phyloP scores from a whole-genome alignment of 2,888 invertebrate genomes.

The Merodon equestris region DNA sequence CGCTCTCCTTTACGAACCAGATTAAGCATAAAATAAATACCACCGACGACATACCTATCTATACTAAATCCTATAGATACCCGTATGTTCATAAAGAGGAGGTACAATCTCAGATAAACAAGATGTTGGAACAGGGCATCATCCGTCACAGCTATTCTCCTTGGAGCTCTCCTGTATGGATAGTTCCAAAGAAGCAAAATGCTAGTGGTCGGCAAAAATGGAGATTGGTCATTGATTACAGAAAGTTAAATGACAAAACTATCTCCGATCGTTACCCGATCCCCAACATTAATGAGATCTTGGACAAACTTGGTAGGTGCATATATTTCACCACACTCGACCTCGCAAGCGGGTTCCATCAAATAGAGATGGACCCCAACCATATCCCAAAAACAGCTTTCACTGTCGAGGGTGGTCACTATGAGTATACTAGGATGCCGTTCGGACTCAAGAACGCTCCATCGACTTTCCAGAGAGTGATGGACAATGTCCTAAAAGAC shows the following conservation, averaged over 20 bases:
- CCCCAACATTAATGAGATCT: slow-evolving; percentile 26
- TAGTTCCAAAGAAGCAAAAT: slow-evolving; percentile 34
- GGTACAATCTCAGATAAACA: slow-evolving; percentile 6
- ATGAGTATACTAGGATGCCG: slow-evolving; percentile 18
- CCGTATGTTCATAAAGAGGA: no score
- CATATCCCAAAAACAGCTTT: slow-evolving; percentile 27
- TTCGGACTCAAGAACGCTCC: slow-evolving; percentile 21
- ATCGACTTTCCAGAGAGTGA: slow-evolving; percentile 14
- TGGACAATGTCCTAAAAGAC: slow-evolving; percentile 28
- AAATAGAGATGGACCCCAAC: slow-evolving; percentile 27
- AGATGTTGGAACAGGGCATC: slow-evolving; percentile 18
- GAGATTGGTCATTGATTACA: slow-evolving; percentile 29
- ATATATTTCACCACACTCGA: slow-evolving; percentile 24
- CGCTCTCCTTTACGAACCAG: no score
- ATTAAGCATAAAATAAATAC: no score
- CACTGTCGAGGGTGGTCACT: slow-evolving; percentile 16
- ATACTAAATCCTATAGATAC: no score
- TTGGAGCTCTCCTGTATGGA: slow-evolving; percentile 34
- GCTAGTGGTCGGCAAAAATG: slow-evolving; percentile 19
- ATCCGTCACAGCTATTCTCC: slow-evolving; percentile 19
- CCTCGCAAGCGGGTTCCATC: slow-evolving; percentile 36
- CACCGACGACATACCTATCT: no score
- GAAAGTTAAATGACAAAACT: slow-evolving; percentile 32
- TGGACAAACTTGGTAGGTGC: slow-evolving; percentile 20
- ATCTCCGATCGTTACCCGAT: slow-evolving; percentile 21